These are phyloP conservation scores for Leucoraja ocellata DNA, from an alignment of 2,797 vertebrate species.

Conservation along the genomic window DNA sequence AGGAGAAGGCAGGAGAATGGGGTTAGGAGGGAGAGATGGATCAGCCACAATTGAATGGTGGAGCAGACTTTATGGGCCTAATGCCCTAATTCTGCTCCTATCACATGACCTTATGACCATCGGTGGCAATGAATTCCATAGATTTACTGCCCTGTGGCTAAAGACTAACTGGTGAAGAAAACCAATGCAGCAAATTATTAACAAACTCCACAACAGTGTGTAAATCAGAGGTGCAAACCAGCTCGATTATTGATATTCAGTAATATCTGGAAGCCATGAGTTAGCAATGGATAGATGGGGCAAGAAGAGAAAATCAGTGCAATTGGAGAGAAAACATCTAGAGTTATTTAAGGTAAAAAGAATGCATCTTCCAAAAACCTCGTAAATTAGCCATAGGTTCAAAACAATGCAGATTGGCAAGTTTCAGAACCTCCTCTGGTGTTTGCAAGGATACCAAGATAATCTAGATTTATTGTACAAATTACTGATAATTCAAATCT, in stretches of 20 bases:
- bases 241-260: background rate
- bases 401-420: background rate
- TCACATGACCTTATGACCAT: no score
- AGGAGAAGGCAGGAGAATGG: no score
- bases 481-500: background rate
- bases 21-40: no score
- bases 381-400: background rate
- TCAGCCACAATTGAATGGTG: no score
- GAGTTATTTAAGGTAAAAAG: background rate
- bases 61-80: no score
- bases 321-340: background rate
- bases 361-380: background rate
- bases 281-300: background rate
- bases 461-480: background rate
- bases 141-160: no score
- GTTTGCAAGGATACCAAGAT: background rate
- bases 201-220: background rate
- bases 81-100: no score
- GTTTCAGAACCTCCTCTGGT: background rate
- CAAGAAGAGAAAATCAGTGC: background rate
- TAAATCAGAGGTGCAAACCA: background rate
- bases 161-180: no score
- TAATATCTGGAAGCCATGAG: background rate
- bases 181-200: background rate
- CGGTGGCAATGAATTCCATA: no score